Evolutionary conservation across 2,888 invertebrate genomes (phyloP), one percentile per base, ranked within the genome.

Genomic region (Hirtodrosophila trivittata): DNA sequence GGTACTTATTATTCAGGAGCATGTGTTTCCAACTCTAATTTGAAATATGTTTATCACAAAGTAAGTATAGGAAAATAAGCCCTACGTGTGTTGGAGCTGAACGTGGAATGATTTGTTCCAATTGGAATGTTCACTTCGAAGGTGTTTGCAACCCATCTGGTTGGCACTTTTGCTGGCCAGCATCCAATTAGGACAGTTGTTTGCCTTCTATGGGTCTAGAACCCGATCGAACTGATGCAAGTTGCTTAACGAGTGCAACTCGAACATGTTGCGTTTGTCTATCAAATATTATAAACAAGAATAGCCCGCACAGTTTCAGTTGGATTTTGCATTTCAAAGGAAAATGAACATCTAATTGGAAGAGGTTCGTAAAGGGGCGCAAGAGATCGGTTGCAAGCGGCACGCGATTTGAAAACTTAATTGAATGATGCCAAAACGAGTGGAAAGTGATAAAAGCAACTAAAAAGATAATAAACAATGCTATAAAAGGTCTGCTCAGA

Each of bases 181-280:
- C n/a, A n/a, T n/a, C n/a, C n/a, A n/a, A n/a, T n/a, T n/a, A n/a
- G n/a, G n/a, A n/a, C n/a, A n/a, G n/a, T n/a, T n/a, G n/a, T n/a
- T n/a, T n/a, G n/a, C n/a, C n/a, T n/a, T n/a, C n/a, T n/a, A n/a
- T n/a, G n/a, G n/a, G n/a, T n/a, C n/a, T 21, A 21, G 18, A 21
- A 21, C 5, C 18, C 5, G 5, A 21, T 3, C 18, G 18, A 21
- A 21, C 18, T 21, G 18, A 3, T 21, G 18, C 10, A 46, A 41
- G 51, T 37, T 42, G 45, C 42, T 32, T 33, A 63, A 3, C 25
- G 47, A 38, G 0, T 41, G 37, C 45, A 42, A 52, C 46, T 68
- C 77, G 39, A 69, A 77, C 77, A 43, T 81, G 85, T 81, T 68
- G 41, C 4, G 38, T 41, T 25, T 51, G 13, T 28, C 18, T 38